Percentiles rank a stretch among this genome's conserved stretches.
Evolutionary conservation across 2,113 vertebrate genomes (phyloP).

Genomic region (Cryptotis parvus): DNA sequence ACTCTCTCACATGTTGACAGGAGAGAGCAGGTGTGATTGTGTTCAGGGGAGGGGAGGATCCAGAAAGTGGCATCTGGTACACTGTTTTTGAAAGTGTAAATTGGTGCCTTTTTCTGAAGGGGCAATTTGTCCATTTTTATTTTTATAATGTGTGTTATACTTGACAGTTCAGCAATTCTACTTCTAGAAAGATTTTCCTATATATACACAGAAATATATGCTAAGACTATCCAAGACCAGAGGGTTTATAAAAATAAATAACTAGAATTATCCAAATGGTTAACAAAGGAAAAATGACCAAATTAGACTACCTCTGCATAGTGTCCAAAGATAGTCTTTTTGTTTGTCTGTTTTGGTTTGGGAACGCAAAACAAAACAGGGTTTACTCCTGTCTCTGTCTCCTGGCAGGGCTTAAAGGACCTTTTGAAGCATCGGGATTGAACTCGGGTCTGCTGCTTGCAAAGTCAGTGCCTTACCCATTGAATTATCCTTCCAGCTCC

Average conservation of each 20-base stretch:
- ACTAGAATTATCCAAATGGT: background rate
- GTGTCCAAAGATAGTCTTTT: background rate
- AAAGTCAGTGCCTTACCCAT: too few species aligned
- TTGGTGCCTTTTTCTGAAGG: background rate
- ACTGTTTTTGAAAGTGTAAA: background rate
- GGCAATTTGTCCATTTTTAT: background rate
- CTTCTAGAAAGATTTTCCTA: background rate
- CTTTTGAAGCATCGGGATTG: too few species aligned
- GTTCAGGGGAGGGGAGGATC: background rate
- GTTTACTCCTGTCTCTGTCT: too few species aligned
- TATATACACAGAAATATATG: background rate
- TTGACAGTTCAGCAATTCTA: background rate
- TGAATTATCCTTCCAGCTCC: too few species aligned
- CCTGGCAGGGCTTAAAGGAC: too few species aligned
- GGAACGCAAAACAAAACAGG: too few species aligned
- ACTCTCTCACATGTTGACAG: background rate
- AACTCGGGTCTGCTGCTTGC: too few species aligned
- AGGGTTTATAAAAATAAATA: background rate
- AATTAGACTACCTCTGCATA: background rate
- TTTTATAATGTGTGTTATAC: constrained; percentile 3
- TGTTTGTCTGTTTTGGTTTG: too few species aligned
- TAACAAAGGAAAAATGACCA: background rate
- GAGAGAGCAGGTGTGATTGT: background rate
- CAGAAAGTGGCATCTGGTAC: background rate
- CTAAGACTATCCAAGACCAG: too few species aligned